Conservation (phyloP, 2,113 vertebrate genomes). For the Gasterosteus nipponicus region DNA sequence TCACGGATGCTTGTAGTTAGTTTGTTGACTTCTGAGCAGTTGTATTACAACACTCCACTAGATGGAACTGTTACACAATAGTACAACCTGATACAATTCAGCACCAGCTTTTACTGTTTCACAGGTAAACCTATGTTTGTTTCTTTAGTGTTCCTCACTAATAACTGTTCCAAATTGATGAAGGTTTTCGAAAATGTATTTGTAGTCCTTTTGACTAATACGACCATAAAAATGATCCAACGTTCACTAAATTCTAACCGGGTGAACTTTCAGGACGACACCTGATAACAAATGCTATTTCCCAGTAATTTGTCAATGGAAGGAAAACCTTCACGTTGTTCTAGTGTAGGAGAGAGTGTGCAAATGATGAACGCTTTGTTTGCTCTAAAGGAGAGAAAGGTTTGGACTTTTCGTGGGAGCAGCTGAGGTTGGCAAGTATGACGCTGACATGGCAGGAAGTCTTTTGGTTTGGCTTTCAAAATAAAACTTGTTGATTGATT, state of each 20-base stretch:
- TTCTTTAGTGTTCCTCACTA: background rate
- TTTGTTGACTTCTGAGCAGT: slow-evolving; percentile 4
- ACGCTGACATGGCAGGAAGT: slow-evolving; percentile 11
- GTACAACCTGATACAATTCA: background rate
- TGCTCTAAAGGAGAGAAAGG: background rate
- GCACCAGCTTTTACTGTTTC: background rate
- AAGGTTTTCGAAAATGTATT: background rate
- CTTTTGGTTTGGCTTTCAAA: slow-evolving; percentile 10
- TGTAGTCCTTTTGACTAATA: background rate
- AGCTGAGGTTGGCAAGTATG: background rate
- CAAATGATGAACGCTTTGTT: background rate
- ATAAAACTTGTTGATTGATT: slow-evolving; percentile 24
- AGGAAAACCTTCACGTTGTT: background rate
- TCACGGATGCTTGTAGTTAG: background rate
- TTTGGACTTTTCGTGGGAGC: background rate
- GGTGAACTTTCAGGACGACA: background rate
- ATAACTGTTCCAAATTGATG: background rate
- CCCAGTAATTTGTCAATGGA: background rate
- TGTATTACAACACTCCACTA: slow-evolving; percentile 38
- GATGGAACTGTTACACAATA: slow-evolving; percentile 52
- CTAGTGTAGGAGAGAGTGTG: background rate
- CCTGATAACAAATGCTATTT: background rate
- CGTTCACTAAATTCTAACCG: background rate
- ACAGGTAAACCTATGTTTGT: background rate
- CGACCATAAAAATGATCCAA: background rate